Conservation (phyloP, 1,140 invertebrate species). For the Anastatus disparis region DNA sequence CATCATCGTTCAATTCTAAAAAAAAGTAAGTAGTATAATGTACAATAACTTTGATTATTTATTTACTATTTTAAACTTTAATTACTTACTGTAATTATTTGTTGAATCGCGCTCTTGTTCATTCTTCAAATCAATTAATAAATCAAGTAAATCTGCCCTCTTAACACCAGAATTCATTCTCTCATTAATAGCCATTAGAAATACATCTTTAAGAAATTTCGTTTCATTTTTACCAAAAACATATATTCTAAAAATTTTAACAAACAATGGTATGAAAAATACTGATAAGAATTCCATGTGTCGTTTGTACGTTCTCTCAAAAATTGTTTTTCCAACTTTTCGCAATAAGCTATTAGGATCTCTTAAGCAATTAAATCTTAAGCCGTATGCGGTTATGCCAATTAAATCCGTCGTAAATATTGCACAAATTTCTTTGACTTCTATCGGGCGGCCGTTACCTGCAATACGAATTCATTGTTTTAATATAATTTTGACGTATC, state of each 20-base stretch:
- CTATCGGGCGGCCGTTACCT: too few relatives aligned
- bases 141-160: conserved; percentile 70
- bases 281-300: conserved; percentile 46
- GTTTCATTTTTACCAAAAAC: conserved; percentile 44
- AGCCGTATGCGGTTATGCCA: conserved; percentile 63
- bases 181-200: conserved; percentile 50
- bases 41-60: neutral
- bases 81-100: too few relatives aligned
- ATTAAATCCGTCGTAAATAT: conserved; percentile 66
- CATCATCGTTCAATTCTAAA: conserved; percentile 69
- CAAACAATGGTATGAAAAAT: conserved; percentile 45
- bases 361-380: conserved; percentile 61
- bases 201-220: conserved; percentile 49
- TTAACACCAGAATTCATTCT: conserved; percentile 53
- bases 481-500: too few relatives aligned
- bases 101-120: conserved; percentile 49
- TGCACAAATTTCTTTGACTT: conserved; percentile 59
- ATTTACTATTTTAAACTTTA: neutral
- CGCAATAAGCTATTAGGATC: conserved; percentile 54
- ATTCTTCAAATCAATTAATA: conserved; percentile 68
- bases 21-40: neutral
- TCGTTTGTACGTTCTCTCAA: conserved; percentile 61
- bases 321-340: conserved; percentile 56
- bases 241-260: conserved; percentile 43
- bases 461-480: too few relatives aligned